Percentiles rank a stretch among this genome's conserved stretches.
These are phyloP conservation scores for Melipona bicolor DNA, from an alignment of 2,888 invertebrate species.

Conservation along the genomic window DNA sequence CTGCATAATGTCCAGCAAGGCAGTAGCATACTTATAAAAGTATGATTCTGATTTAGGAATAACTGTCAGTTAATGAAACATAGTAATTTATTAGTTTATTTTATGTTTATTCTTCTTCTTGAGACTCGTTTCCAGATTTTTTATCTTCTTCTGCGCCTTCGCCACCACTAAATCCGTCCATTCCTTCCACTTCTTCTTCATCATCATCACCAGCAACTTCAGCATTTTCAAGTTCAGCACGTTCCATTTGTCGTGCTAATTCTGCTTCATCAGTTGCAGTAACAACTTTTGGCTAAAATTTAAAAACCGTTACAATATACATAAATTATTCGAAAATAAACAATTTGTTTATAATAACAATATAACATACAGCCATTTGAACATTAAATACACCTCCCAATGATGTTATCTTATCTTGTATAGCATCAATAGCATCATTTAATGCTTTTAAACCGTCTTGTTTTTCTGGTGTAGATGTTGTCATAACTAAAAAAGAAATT, in stretches of 20 bases:
- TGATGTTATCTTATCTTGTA: slow-evolving; percentile 92
- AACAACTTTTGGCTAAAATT: slow-evolving; percentile 95
- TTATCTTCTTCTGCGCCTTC: slow-evolving; percentile 82
- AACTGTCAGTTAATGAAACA: slow-evolving; percentile 49
- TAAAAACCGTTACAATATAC: slow-evolving; percentile 13
- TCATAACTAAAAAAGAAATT: slow-evolving; percentile 91
- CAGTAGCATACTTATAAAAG: slow-evolving; percentile 47
- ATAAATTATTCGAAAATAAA: background rate
- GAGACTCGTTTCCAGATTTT: slow-evolving; percentile 74
- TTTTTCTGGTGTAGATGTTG: slow-evolving; percentile 98
- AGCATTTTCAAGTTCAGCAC: slow-evolving; percentile 96
- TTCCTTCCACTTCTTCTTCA: slow-evolving; percentile 90
- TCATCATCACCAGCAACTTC: slow-evolving; percentile 97
- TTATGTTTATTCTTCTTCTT: slow-evolving; percentile 76
- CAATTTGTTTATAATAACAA: background rate
- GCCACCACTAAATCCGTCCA: slow-evolving; percentile 85
- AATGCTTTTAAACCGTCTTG: slow-evolving; percentile 95
- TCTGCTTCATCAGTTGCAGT: slow-evolving; percentile 99
- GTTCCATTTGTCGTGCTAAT: slow-evolving; percentile 95
- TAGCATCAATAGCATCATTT: slow-evolving; percentile 94
- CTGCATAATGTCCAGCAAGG: slow-evolving; percentile 31
- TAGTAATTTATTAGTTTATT: slow-evolving; percentile 42
- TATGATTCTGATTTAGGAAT: slow-evolving; percentile 40
- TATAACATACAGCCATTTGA: slow-evolving; percentile 93
- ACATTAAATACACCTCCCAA: slow-evolving; percentile 97